Percentiles rank a stretch among this genome's conserved stretches.
phyloP scores from a whole-genome alignment of 2,797 vertebrate genomes.

The Spinibarbus caldwelli region DNA sequence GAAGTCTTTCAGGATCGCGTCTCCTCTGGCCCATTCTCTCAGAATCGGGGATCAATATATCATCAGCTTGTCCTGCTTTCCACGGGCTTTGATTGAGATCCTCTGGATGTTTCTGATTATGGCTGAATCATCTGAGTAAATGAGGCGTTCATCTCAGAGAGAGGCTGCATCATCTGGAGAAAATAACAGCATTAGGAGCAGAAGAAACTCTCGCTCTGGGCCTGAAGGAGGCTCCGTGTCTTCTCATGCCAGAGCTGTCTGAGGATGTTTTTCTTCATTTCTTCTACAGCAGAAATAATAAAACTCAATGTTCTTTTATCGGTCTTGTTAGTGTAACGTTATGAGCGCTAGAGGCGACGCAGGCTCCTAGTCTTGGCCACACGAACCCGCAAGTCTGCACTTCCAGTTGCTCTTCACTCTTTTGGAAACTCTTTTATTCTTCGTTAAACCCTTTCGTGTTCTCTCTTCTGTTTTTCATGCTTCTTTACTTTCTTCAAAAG shows the following conservation, averaged over 20 bases:
- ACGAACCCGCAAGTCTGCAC: conserved; percentile 36
- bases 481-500: not conserved
- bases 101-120: conserved; percentile 69
- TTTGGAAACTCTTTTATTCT: not conserved
- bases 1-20: not conserved
- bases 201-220: conserved; percentile 65
- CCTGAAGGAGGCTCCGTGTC: conserved; percentile 46
- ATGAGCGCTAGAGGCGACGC: conserved; percentile 54
- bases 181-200: conserved; percentile 71
- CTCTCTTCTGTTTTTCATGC: not conserved
- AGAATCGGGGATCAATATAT: conserved; percentile 67
- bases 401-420: conserved; percentile 8
- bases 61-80: conserved; percentile 61
- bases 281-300: conserved; percentile 69
- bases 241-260: conserved; percentile 71
- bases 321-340: conserved; percentile 62
- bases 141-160: conserved; percentile 68
- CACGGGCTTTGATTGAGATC: conserved; percentile 62
- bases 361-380: conserved; percentile 46
- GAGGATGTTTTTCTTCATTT: conserved; percentile 70
- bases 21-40: conserved; percentile 28
- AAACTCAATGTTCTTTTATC: conserved; percentile 69
- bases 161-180: conserved; percentile 74
- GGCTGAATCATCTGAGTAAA: conserved; percentile 72
- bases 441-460: conserved; percentile 9